These are phyloP conservation scores for Rousettus leschenaultii DNA, from an alignment of 2,113 vertebrate genomes.

Conservation along the genomic window DNA sequence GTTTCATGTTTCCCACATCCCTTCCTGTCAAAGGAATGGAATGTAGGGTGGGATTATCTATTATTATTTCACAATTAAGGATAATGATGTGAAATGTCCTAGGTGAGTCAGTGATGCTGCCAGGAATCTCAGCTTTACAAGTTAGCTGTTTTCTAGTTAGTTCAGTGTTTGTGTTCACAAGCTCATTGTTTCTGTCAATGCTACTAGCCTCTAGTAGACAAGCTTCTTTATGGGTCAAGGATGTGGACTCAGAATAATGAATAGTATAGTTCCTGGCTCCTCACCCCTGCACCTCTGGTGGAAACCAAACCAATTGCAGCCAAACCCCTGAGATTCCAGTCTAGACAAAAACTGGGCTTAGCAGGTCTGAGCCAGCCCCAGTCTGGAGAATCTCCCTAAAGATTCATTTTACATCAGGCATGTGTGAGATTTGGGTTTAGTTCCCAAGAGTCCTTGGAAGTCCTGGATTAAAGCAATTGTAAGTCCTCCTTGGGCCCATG, in stretches of 20 bases:
- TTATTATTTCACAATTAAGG: constrained; percentile 59
- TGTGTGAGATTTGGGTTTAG: not conserved
- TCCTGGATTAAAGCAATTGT: constrained; percentile 2
- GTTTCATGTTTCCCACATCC: constrained; percentile 36
- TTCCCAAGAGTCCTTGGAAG: constrained; percentile 16
- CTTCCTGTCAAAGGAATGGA: constrained; percentile 57
- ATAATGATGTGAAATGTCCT: not conserved
- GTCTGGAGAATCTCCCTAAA: constrained; percentile 48
- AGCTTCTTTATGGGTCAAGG: not conserved
- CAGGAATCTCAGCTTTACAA: not conserved
- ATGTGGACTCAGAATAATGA: not conserved
- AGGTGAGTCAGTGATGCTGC: constrained; percentile 38
- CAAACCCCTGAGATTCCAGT: constrained; percentile 35
- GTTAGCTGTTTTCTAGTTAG: not conserved
- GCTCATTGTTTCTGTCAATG: not conserved
- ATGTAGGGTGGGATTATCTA: constrained; percentile 38
- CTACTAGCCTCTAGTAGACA: not conserved
- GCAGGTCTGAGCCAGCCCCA: constrained; percentile 48
- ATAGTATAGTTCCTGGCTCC: not conserved
- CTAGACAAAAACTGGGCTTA: not conserved
- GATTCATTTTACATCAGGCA: not conserved
- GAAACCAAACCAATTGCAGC: not conserved
- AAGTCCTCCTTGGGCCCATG: not conserved
- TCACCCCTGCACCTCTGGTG: not conserved
- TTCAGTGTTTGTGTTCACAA: not conserved